Evolutionary conservation across 2,888 invertebrate genomes (phyloP).

Genomic region (Papilio demoleus): DNA sequence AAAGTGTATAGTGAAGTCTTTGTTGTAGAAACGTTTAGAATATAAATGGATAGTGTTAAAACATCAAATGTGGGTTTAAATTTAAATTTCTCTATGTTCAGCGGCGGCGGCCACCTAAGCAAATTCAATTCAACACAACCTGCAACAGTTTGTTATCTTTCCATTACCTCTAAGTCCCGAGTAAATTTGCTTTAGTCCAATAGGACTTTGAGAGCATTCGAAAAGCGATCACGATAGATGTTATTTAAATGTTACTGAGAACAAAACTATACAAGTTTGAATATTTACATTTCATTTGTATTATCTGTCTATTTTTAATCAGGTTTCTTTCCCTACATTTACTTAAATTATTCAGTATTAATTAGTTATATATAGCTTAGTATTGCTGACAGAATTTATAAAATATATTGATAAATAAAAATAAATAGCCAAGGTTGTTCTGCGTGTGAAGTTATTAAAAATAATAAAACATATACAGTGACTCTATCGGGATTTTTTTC

Average conservation of each 20-base stretch:
- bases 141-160: constrained; percentile 42
- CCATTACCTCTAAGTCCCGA: constrained; percentile 39
- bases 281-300: too few species aligned
- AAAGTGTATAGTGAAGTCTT: not conserved
- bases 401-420: too few species aligned
- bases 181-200: constrained; percentile 40
- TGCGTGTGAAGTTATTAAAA: too few species aligned
- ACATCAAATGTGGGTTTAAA: constrained; percentile 23
- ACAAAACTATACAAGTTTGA: not conserved
- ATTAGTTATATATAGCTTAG: too few species aligned
- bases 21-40: not conserved
- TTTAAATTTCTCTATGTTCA: constrained; percentile 15
- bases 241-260: constrained; percentile 27
- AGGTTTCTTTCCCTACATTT: too few species aligned
- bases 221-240: constrained; percentile 32
- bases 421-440: too few species aligned
- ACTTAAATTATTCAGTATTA: too few species aligned
- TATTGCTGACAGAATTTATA: too few species aligned
- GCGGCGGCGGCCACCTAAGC: constrained; percentile 22
- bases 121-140: constrained; percentile 36
- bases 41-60: constrained; percentile 14
- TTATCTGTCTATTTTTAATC: too few species aligned
- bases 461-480: too few species aligned
- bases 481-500: too few species aligned
- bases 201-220: constrained; percentile 38